Base-by-base conservation (phyloP, 2,888 invertebrate genomes). In the Drosophila sordidula region DNA sequence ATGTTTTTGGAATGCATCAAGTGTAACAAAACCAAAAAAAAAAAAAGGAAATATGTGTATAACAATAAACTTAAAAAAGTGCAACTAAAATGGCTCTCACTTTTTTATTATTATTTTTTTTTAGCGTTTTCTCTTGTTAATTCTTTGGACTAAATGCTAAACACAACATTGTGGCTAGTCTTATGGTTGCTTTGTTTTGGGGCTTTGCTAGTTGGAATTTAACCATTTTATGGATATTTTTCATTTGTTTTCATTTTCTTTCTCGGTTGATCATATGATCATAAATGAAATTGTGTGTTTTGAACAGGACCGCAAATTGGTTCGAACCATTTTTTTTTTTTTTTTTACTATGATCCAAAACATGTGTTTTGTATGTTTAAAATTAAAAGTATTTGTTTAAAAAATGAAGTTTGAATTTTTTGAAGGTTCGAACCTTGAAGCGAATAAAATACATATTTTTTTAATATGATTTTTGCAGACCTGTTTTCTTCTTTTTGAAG, bases 101-200 rank as follows among this genome's bases (percentile, higher is more conserved):
- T 26, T 51, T 39, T 12, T 6, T 49, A 9, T 54, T 9, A 50
- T 22, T 29, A 5, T 34, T 32, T 32, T 12, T 34, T 34, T 34
- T 12, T 12, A 34, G 34, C 41, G 9, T 6, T 55, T 16, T 39
- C 6, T 65, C n/a, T 52, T 11, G 18, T 16, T 18, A 38, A 29
- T 57, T 29, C 26, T 12, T 46, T 39, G 16, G 58, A 55, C 71
- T 85, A 79, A 64, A 70, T 78, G 72, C 78, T 78, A 73, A 75
- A 78, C 73, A 83, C 75, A 83, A 85, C 78, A 71, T 67, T 65
- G 59, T 73, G 73, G 71, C 75, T 79, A 85, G 82, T 81, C 79
- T 79, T 72, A 70, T 77, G 58, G 71, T 77, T 81, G 74, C 77
- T 50, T 70, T 45, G 25, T 63, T 64, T 65, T 66, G 51, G 59